These are phyloP conservation scores for Nomada flava DNA, from an alignment of 2,888 invertebrate genomes.

Conservation along the genomic window DNA sequence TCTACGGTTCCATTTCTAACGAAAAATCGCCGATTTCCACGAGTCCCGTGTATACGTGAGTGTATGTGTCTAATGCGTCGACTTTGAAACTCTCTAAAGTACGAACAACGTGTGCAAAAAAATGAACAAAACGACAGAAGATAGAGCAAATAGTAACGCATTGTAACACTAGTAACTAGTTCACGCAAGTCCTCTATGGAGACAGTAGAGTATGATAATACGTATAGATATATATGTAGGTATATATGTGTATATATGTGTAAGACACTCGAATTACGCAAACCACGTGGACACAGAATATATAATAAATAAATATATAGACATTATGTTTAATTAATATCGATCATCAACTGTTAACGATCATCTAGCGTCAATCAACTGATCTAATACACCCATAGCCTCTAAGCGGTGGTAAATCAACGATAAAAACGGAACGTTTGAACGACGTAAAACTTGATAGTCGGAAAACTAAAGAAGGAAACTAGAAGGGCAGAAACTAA, in stretches of 20 bases:
- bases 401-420: conserved; percentile 70
- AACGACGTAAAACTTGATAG: conserved; percentile 36
- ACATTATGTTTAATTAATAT: conserved; percentile 61
- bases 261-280: conserved; percentile 62
- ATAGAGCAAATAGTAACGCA: conserved; percentile 55
- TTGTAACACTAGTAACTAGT: conserved; percentile 63
- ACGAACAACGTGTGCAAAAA: conserved; percentile 61
- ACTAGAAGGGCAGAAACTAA: conserved; percentile 54
- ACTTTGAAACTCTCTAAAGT: conserved; percentile 52
- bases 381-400: conserved; percentile 79
- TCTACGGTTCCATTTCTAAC: too few relatives aligned
- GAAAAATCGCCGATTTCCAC: background rate
- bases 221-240: conserved; percentile 39
- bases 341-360: conserved; percentile 65
- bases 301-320: conserved; percentile 52
- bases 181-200: conserved; percentile 65
- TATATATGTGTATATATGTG: conserved; percentile 36
- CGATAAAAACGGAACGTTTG: conserved; percentile 41
- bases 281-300: conserved; percentile 64
- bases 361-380: conserved; percentile 71
- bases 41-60: too few relatives aligned
- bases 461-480: conserved; percentile 41
- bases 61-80: conserved; percentile 39
- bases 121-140: conserved; percentile 56
- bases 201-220: conserved; percentile 53